Conservation (phyloP, 1,140 invertebrate species). For the Hyles euphorbiae region DNA sequence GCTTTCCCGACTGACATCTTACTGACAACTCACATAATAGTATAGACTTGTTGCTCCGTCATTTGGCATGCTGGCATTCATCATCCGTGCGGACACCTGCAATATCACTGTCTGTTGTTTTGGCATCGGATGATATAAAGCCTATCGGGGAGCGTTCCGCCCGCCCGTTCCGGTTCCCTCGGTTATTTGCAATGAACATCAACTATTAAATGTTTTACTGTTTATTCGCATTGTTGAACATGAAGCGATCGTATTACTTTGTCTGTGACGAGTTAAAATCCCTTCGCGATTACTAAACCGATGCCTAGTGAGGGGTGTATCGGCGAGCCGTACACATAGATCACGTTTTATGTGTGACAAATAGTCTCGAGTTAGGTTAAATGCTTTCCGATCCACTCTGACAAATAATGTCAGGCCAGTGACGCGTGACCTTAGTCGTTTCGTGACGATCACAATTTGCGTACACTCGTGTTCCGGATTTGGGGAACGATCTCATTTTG, state of each 20-base stretch:
- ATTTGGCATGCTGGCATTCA: slow-evolving; percentile 18
- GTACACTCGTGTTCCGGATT: slow-evolving; percentile 33
- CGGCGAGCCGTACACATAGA: slow-evolving; percentile 46
- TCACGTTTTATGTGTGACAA: slow-evolving; percentile 72
- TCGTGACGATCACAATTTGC: slow-evolving; percentile 57
- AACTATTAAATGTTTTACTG: neutral
- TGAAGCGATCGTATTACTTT: neutral
- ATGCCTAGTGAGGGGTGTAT: slow-evolving; percentile 30
- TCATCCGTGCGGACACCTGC: neutral
- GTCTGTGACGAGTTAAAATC: slow-evolving; percentile 19
- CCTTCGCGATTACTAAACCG: slow-evolving; percentile 9
- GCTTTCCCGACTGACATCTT: slow-evolving; percentile 23
- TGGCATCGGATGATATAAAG: too few relatives aligned
- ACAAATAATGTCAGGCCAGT: slow-evolving; percentile 66
- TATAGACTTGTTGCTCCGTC: slow-evolving; percentile 35
- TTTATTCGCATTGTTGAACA: too few relatives aligned
- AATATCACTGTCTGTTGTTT: slow-evolving; percentile 1
- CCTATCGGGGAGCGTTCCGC: too few relatives aligned
- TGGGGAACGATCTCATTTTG: slow-evolving; percentile 30
- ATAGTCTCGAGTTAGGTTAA: slow-evolving; percentile 66
- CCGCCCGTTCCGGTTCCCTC: too few relatives aligned
- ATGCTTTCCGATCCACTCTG: slow-evolving; percentile 69
- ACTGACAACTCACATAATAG: slow-evolving; percentile 20
- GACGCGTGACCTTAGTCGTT: slow-evolving; percentile 58
- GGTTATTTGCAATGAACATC: neutral